Evolutionary conservation across 2,797 vertebrate species (phyloP), one percentile per base, ranked within the genome.

Genomic region (Sebastes diaconus): DNA sequence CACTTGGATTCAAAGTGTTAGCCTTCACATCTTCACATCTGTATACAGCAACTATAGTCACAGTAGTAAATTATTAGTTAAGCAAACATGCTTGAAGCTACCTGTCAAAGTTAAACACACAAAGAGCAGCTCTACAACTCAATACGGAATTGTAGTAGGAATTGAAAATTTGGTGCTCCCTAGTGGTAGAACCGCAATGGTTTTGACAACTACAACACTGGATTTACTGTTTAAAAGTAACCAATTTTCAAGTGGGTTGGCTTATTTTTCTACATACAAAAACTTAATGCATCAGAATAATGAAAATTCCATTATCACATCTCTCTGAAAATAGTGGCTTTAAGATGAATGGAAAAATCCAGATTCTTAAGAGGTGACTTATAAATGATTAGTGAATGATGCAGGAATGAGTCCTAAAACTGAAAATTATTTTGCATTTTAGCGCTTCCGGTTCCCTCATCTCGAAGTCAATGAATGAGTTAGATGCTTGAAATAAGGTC

Each of bases 1-100:
- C 46, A 67, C 7, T 29, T 12, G 68, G 63, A 86, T 83, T 86
- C 79, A 83, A 85, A 80, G 64, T 57, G 6, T 73, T 76, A 34
- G 14, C 6, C 39, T 42, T 14, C 39, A 42, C 39, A 39, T 39
- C 39, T 39, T 36, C 22, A 39, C 27, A 67, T 70, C 14, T 60
- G 24, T 46, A n/a, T 3, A 46, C 6, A 32, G 46, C 32, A 60
- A 36, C n/a, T 70, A 4, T 10, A 20, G 54, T 46, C 3, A 2
- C 16, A 29, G 9, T 16, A 16, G 32, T 55, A 24, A 29, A 71
- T 54, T 25, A 69, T 77, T 63, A 42, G 34, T 70, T 11, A 12
- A 8, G 57, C 58, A 24, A 76, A 60, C 4, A 81, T 74, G 65
- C 65, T 70, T 73, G 11, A 79, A 54, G 34, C n/a, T 30, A 34